phyloP scores from a whole-genome alignment of 2,113 vertebrate genomes.

The Steatornis caripensis region DNA sequence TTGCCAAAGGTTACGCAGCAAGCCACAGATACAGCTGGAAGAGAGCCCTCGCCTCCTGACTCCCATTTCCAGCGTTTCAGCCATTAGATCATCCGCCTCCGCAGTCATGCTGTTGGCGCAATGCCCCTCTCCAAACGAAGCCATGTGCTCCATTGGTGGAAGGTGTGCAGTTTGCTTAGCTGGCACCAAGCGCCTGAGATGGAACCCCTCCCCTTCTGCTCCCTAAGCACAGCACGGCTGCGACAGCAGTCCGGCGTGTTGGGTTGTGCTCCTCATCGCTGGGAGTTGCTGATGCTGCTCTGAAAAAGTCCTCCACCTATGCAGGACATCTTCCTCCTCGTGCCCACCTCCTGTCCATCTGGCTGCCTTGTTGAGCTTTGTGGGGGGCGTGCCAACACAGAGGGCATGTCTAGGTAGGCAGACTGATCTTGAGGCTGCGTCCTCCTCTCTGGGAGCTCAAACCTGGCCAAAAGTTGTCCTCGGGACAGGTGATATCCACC shows the following conservation, averaged over 20 bases:
- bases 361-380: not conserved
- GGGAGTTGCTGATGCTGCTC: not conserved
- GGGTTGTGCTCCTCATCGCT: rapidly evolving
- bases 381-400: not conserved
- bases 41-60: not conserved
- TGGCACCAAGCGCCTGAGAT: rapidly evolving
- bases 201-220: not conserved
- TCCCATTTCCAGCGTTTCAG: not conserved
- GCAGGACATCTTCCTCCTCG: not conserved
- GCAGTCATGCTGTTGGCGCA: not conserved
- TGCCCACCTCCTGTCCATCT: not conserved
- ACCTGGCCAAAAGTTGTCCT: not conserved
- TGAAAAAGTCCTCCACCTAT: not conserved
- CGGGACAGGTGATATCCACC: not conserved
- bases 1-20: constrained; percentile 16
- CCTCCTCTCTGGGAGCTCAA: not conserved
- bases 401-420: not conserved
- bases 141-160: not conserved
- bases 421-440: not conserved
- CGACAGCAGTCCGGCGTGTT: not conserved
- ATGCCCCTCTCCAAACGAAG: not conserved
- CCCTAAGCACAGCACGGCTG: rapidly evolving
- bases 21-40: constrained; percentile 17
- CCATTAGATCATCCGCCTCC: not conserved
- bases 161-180: not conserved